Percentiles rank a stretch among this genome's conserved stretches.
These are phyloP conservation scores for Cephalopachus bancanus DNA, from an alignment of 2,797 vertebrate species.

Conservation along the genomic window DNA sequence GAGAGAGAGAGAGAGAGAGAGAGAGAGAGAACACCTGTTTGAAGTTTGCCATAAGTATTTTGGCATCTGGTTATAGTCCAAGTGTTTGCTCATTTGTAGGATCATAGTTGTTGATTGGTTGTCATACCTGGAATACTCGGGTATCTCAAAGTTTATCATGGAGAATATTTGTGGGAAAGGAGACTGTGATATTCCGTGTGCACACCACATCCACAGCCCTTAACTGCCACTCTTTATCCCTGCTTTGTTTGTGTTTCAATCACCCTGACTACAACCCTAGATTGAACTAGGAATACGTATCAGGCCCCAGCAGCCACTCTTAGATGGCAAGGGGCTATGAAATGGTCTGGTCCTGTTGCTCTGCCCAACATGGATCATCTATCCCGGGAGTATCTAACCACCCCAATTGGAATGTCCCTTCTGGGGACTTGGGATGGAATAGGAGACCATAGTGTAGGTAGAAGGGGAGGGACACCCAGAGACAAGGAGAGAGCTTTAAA, in stretches of 20 bases:
- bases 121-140: not conserved
- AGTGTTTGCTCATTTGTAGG: not conserved
- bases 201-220: not conserved
- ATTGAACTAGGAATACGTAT: not conserved
- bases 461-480: too few species aligned
- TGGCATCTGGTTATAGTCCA: not conserved
- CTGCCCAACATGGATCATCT: not conserved
- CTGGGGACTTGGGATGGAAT: not conserved
- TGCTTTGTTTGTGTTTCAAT: not conserved
- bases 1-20: too few species aligned
- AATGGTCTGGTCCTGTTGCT: not conserved
- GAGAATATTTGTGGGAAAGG: not conserved
- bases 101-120: not conserved
- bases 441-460: not conserved
- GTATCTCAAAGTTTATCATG: not conserved
- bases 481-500: not conserved
- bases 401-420: not conserved
- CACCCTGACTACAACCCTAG: not conserved
- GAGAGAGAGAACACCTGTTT: not conserved
- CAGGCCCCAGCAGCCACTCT: not conserved
- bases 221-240: not conserved
- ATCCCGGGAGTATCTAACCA: not conserved
- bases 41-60: slow-evolving; percentile 3
- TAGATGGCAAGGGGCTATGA: not conserved
- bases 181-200: not conserved